Percentiles rank a stretch among this genome's conserved stretches.
phyloP scores from a whole-genome alignment of 1,140 invertebrate genomes.

The Drosophila azteca region DNA sequence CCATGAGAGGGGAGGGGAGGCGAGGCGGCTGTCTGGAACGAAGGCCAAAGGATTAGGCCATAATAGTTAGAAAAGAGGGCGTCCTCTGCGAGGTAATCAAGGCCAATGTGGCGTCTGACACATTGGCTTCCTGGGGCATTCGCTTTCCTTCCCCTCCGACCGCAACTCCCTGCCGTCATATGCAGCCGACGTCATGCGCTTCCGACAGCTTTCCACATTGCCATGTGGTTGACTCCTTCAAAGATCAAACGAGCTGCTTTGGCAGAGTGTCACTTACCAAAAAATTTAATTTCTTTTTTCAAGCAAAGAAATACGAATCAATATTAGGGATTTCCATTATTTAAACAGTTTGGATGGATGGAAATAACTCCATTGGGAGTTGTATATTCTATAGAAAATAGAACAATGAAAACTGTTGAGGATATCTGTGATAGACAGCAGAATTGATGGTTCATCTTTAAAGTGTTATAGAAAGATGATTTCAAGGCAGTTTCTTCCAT shows the following conservation, averaged over 20 bases:
- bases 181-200: conserved; percentile 25
- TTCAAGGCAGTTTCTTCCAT: too few relatives aligned
- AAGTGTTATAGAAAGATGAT: too few relatives aligned
- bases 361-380: too few relatives aligned
- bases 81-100: conserved; percentile 27
- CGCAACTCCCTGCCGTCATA: conserved; percentile 13
- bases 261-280: too few relatives aligned
- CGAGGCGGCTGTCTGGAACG: conserved; percentile 18
- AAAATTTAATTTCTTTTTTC: background rate
- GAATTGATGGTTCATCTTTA: too few relatives aligned
- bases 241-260: background rate
- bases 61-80: background rate
- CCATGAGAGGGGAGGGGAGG: conserved; percentile 2
- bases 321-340: too few relatives aligned
- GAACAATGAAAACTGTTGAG: too few relatives aligned
- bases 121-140: background rate
- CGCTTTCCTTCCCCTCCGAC: background rate
- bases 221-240: conserved; percentile 6
- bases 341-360: too few relatives aligned
- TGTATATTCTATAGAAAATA: too few relatives aligned
- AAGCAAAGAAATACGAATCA: too few relatives aligned
- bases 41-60: background rate
- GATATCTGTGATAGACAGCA: too few relatives aligned
- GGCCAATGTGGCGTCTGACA: conserved; percentile 1
- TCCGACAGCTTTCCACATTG: conserved; percentile 1